Percentiles rank a stretch among this genome's conserved stretches.
These are phyloP conservation scores for Bucco capensis DNA, from an alignment of 2,113 vertebrate genomes.

Conservation along the genomic window DNA sequence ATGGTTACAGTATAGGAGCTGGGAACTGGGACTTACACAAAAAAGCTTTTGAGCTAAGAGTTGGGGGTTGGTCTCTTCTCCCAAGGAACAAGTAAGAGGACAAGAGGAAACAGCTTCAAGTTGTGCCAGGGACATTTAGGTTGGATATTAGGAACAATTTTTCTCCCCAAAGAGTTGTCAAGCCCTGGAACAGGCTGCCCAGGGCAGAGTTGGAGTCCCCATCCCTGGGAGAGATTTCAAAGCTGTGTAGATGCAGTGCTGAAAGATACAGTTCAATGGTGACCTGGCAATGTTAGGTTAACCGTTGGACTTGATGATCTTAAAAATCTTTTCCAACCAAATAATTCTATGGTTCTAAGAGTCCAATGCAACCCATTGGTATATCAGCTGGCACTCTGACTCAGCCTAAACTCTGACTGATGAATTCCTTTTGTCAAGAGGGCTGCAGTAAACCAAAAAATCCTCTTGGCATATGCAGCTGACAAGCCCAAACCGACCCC, in stretches of 20 bases:
- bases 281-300: background rate
- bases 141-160: too few relatives aligned
- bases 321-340: background rate
- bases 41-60: background rate
- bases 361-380: background rate
- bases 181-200: too few relatives aligned
- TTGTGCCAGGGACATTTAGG: too few relatives aligned
- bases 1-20: background rate
- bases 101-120: too few relatives aligned
- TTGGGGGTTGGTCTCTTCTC: too few relatives aligned
- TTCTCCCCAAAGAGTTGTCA: too few relatives aligned
- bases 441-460: background rate
- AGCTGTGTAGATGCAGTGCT: too few relatives aligned
- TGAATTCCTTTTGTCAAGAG: background rate
- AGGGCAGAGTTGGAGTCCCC: too few relatives aligned
- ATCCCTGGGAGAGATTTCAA: too few relatives aligned
- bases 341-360: background rate
- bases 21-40: background rate
- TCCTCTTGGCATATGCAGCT: background rate
- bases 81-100: too few relatives aligned
- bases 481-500: slow-evolving; percentile 26
- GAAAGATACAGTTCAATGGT: too few relatives aligned
- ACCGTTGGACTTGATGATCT: background rate
- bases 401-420: accelerated
- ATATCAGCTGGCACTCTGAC: background rate